Evolutionary conservation across 2,797 vertebrate species (phyloP), one percentile per base, ranked within the genome.

Genomic region (Urocyon cinereoargenteus): DNA sequence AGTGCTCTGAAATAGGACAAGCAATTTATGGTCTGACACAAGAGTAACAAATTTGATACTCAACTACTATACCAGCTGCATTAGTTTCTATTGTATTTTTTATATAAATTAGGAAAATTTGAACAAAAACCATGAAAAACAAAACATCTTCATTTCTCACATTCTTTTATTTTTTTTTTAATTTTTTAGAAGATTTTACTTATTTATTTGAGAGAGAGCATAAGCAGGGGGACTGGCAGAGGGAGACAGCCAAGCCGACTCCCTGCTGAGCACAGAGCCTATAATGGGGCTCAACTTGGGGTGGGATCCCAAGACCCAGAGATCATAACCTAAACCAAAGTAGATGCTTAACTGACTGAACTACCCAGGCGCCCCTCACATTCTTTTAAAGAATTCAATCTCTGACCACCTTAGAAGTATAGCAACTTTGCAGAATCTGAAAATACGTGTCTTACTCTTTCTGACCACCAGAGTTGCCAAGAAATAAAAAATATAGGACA

Each of bases 371-470:
- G 34, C 31, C 64, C 59, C 64, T 79, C 86, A 85, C 45, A 84
- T 59, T 14, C 13, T 5, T 24, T 82, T 78, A 91, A 94, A 59
- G 4, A 88, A 96, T 94, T 97, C 87, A 22, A 68, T 94, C 97
- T 78, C 92, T 94, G 91, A 94, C 86, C 66, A 97, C 8, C 94
- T 75, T 91, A 51, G 86, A 97, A 97, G 49, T 45, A 34, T 45
- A 86, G n/a, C 26, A 92, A 68, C 24, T 93, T 95, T 92, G 21
- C 78, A 75, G 55, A 28, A 68, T 93, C 82, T 62, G 24, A 86
- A 5, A 83, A n/a, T 61, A 18, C 21, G 81, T 0, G 53, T 93
- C n/a, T 66, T 1, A 55, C 72, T 95, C 84, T 84, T 83, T 97
- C 90, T 0, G 53, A 92, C 11, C 66, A 61, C 57, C 64, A 31